Evolutionary conservation across 2,113 vertebrate genomes (phyloP).

Genomic region (Mustelus asterias): DNA sequence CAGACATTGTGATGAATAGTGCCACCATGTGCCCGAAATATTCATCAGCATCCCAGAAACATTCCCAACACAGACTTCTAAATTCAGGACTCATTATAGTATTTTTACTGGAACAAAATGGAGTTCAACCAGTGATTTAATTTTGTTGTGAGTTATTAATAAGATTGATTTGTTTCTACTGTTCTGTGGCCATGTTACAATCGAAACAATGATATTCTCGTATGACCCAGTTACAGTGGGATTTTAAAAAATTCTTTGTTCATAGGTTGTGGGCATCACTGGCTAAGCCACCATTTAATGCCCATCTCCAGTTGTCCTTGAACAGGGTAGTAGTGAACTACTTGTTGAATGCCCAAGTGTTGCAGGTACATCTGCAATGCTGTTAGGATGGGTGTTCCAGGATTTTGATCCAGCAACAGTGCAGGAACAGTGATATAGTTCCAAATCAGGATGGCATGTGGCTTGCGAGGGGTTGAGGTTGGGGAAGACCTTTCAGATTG

Average conservation of each 20-base stretch:
- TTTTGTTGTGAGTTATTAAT: not conserved
- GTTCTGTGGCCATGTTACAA: not conserved
- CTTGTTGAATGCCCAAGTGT: too few species aligned
- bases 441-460: too few species aligned
- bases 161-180: constrained; percentile 16
- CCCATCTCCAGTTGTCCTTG: too few species aligned
- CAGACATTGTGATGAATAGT: constrained; percentile 10
- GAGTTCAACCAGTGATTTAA: not conserved
- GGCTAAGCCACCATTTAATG: too few species aligned
- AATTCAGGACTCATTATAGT: not conserved
- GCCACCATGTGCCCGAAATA: constrained; percentile 12
- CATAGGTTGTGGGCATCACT: too few species aligned
- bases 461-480: too few species aligned
- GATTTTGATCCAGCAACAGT: too few species aligned
- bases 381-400: too few species aligned
- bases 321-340: too few species aligned
- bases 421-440: too few species aligned
- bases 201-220: not conserved
- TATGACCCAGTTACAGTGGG: not conserved
- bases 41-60: not conserved
- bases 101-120: not conserved
- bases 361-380: too few species aligned
- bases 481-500: too few species aligned
- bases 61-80: not conserved
- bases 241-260: not conserved